Base-by-base conservation (phyloP, 1,140 invertebrate genomes). In the Cotesia chilonis region DNA sequence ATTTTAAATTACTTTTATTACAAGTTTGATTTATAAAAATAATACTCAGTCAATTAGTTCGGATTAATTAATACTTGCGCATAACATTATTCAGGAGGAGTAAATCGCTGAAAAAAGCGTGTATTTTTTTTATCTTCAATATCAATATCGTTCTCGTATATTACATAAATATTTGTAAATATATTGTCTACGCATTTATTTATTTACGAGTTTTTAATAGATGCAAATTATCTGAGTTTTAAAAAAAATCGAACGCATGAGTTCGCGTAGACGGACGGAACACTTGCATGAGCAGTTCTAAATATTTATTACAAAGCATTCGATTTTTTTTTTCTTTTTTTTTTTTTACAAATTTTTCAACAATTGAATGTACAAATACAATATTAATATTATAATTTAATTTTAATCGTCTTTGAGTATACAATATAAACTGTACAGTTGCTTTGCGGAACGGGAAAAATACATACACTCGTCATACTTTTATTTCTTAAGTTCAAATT, bases 1-100 rank as follows among this genome's bases (percentile, higher is more conserved):
- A 36, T 38, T 64, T 20, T 64, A 38, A 64, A 41, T 61, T 68
- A n/a, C 63, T 64, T 71, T 64, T 47, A 67, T 73, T 70, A 72
- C 70, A 76, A 72, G 63, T 77, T 63, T 73, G 73, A 59, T 78
- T 78, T 82, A 82, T 71, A 85, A 84, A 84, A 84, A 84, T 84
- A 84, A 84, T 84, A 84, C 79, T 85, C 82, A 83, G 83, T 85
- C 83, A 74, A 84, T 84, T 77, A 78, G 71, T 80, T 80, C 75
- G 68, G 75, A 81, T 83, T 80, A 74, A 81, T 83, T 80, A 81
- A 83, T 83, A 81, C 77, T 82, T 76, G 64, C 76, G 72, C 74
- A 78, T 73, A 75, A 79, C 41, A 41, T 6, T 41, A 41, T 69
- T 68, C 72, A 54, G 64, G 38, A 66, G 68, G 78, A 75, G 75